Percentiles rank a stretch among this genome's conserved stretches.
Conservation (phyloP, 1,140 invertebrate genomes). For the Bombus soroeensis region DNA sequence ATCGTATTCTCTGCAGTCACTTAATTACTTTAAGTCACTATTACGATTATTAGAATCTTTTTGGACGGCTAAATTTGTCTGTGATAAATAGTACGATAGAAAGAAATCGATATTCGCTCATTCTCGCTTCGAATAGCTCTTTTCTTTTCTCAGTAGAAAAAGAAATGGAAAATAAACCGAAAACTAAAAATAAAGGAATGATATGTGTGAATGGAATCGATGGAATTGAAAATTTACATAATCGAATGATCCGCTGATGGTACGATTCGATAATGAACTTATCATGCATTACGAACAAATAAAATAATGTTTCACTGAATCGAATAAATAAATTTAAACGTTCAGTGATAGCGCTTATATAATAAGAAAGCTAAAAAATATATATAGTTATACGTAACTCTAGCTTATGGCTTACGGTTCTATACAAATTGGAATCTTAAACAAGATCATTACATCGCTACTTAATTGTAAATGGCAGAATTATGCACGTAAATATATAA, state of each 20-base stretch:
- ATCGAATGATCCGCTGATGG: conserved; percentile 36
- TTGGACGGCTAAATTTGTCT: conserved; percentile 67
- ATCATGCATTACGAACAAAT: conserved; percentile 21
- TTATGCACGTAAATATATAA: conserved; percentile 44
- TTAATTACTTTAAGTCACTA: conserved; percentile 62
- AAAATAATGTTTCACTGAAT: conserved; percentile 39
- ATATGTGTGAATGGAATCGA: conserved; percentile 21
- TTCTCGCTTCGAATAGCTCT: conserved; percentile 46
- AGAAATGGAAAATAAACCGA: conserved; percentile 17
- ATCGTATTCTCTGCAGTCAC: conserved; percentile 67
- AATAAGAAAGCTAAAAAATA: conserved; percentile 64
- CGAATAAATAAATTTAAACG: conserved; percentile 29
- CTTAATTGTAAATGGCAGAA: conserved; percentile 44
- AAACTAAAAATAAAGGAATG: neutral
- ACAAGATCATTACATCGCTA: conserved; percentile 44
- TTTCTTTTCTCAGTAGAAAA: neutral
- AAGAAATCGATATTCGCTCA: conserved; percentile 42
- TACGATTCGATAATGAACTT: conserved; percentile 11
- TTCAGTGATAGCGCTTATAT: conserved; percentile 40
- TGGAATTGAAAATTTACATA: conserved; percentile 14
- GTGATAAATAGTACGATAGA: conserved; percentile 52
- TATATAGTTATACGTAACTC: conserved; percentile 41
- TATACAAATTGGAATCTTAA: conserved; percentile 63
- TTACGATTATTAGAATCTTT: conserved; percentile 59
- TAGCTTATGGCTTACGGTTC: conserved; percentile 75